Conservation (phyloP, 2,113 vertebrate genomes). For the Pygathrix nemaeus region DNA sequence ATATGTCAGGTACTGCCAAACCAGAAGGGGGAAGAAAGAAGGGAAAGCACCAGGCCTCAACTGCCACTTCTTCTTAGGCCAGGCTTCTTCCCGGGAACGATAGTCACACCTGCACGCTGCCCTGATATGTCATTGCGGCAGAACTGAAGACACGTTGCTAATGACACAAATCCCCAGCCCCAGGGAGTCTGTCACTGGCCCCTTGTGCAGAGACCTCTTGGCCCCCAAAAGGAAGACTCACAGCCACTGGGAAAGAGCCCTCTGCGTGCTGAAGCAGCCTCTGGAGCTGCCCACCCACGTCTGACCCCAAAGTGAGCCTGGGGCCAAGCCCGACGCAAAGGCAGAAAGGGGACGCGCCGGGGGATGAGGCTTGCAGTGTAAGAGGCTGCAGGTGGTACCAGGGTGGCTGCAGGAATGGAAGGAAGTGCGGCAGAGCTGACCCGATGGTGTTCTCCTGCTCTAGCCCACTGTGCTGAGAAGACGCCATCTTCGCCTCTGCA, state of each 20-base stretch:
- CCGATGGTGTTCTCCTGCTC: background rate
- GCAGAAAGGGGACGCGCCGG: background rate
- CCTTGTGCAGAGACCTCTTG: background rate
- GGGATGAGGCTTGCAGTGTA: background rate
- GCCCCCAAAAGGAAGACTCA: background rate
- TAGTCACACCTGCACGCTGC: background rate
- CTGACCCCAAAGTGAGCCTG: background rate
- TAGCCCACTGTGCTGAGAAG: background rate
- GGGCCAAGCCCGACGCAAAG: background rate
- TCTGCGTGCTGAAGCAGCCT: background rate
- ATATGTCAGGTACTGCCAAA: background rate
- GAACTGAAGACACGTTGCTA: background rate
- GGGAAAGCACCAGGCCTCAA: background rate
- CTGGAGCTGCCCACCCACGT: background rate
- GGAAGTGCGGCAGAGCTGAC: background rate
- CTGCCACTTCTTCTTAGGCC: background rate
- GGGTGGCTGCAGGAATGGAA: background rate
- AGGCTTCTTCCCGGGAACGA: background rate
- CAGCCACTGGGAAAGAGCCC: background rate
- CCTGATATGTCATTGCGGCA: rapidly evolving
- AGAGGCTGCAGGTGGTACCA: background rate
- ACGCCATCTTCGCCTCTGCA: background rate
- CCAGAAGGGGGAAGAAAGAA: background rate
- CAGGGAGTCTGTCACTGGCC: background rate
- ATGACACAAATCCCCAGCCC: background rate